Percentiles rank a stretch among this genome's conserved stretches.
These are phyloP conservation scores for Ferdinandea cuprea DNA, from an alignment of 2,888 invertebrate species.

Conservation along the genomic window DNA sequence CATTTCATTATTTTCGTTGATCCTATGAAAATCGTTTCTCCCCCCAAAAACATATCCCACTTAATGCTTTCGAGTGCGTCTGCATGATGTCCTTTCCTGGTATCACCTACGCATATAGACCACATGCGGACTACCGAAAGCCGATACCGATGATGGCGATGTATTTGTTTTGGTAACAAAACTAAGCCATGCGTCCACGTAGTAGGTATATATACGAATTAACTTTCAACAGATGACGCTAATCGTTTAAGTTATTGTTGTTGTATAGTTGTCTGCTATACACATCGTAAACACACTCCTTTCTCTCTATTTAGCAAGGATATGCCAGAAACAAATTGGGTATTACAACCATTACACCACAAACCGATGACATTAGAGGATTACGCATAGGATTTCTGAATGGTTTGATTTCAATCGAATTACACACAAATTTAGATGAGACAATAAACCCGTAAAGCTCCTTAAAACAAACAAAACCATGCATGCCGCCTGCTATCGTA, in stretches of 20 bases:
- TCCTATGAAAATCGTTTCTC: slow-evolving; percentile 61
- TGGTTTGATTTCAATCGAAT: slow-evolving; percentile 33
- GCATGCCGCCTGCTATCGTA: background rate
- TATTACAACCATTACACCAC: slow-evolving; percentile 51
- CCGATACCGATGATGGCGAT: slow-evolving; percentile 19
- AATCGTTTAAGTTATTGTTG: slow-evolving; percentile 59
- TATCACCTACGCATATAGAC: slow-evolving; percentile 48
- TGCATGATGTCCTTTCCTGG: slow-evolving; percentile 19
- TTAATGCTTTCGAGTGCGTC: slow-evolving; percentile 35
- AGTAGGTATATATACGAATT: slow-evolving; percentile 48
- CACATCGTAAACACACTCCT: no score
- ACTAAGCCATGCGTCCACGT: slow-evolving; percentile 43
- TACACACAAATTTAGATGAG: background rate
- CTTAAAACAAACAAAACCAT: no score
- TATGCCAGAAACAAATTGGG: slow-evolving; percentile 46
- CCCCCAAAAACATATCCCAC: slow-evolving; percentile 32
- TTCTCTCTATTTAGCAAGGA: slow-evolving; percentile 3
- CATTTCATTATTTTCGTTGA: slow-evolving; percentile 67
- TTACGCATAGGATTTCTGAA: slow-evolving; percentile 40
- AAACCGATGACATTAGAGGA: slow-evolving; percentile 55
- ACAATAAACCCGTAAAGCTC: background rate
- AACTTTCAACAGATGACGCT: slow-evolving; percentile 59
- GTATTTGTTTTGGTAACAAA: slow-evolving; percentile 40
- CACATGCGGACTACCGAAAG: slow-evolving; percentile 46
- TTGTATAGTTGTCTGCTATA: slow-evolving; percentile 5